These are phyloP conservation scores for Myrmophylax atrothorax DNA, from an alignment of 2,113 vertebrate genomes.

Conservation along the genomic window DNA sequence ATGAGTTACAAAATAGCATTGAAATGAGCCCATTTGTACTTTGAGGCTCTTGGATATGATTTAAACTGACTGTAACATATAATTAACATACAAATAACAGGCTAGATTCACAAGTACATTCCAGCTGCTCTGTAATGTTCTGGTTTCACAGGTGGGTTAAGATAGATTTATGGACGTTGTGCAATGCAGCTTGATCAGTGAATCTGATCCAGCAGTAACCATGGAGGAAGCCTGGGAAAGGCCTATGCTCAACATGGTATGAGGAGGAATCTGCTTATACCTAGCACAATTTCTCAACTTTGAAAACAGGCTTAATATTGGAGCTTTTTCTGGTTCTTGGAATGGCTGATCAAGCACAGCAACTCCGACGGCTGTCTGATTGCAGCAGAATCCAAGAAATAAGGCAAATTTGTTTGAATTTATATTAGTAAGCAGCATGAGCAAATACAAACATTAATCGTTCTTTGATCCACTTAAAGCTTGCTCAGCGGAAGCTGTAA, in stretches of 20 bases:
- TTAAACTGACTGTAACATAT: not conserved
- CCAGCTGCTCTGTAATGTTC: not conserved
- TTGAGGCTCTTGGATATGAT: not conserved
- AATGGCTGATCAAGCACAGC: not conserved
- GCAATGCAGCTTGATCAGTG: not conserved
- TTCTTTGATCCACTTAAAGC: not conserved
- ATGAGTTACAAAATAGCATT: not conserved
- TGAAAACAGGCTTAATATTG: not conserved
- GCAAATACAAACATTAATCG: not conserved
- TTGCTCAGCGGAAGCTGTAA: not conserved
- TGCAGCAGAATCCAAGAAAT: not conserved
- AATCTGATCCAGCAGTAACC: not conserved
- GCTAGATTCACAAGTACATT: not conserved
- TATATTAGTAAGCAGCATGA: not conserved
- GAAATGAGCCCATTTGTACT: not conserved
- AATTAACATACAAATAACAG: not conserved
- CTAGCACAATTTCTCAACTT: fast-evolving
- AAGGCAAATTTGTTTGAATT: not conserved
- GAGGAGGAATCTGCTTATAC: not conserved
- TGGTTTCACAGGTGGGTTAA: not conserved
- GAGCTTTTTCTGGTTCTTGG: not conserved
- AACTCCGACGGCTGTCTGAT: fast-evolving
- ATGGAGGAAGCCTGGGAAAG: not conserved
- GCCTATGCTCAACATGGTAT: fast-evolving
- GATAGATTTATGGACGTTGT: not conserved